Base-by-base conservation (phyloP, 1,140 invertebrate genomes). In the Macrostomum lignano region DNA sequence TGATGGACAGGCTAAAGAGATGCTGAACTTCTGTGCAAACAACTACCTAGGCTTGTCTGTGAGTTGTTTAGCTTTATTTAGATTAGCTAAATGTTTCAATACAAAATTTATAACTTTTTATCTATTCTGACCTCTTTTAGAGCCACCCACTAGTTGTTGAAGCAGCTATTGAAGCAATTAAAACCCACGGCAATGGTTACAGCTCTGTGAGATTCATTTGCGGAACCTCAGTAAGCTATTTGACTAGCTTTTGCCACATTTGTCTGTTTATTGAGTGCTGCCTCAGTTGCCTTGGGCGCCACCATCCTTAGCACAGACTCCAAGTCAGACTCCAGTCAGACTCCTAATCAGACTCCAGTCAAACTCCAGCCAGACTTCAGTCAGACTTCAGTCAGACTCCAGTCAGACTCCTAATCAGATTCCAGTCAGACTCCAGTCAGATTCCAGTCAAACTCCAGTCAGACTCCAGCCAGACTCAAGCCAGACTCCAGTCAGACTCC, bases 191-290 rank as follows among this genome's bases (percentile, higher is more conserved):
- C 7, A 73, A 72, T 13, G 81, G 81, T 2, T 60, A 86, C 2
- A 81, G 76, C 48, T 84, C 78, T 2, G 78, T 84, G 1, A 61
- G 81, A 37, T 88, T 86, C 44, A 86, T 86, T 42, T 88, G 81
- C 52, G 79, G 81, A 21, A 86, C 81, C 0, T 76, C 81, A 62
- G 67, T 70, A 41, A 69, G 31, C 36, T n/a, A n/a, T n/a, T n/a
- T n/a, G n/a, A n/a, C n/a, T n/a, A n/a, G n/a, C n/a, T n/a, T n/a
- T n/a, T n/a, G n/a, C n/a, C n/a, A n/a, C n/a, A n/a, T n/a, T n/a
- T n/a, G n/a, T n/a, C n/a, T n/a, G n/a, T n/a, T n/a, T n/a, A n/a
- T n/a, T n/a, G n/a, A n/a, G n/a, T n/a, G n/a, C n/a, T n/a, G n/a
- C n/a, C n/a, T n/a, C n/a, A n/a, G n/a, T n/a, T n/a, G n/a, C n/a